Conservation (phyloP, 92 coral and sea anemone genomes). For the Virgularia gustaviana region DNA sequence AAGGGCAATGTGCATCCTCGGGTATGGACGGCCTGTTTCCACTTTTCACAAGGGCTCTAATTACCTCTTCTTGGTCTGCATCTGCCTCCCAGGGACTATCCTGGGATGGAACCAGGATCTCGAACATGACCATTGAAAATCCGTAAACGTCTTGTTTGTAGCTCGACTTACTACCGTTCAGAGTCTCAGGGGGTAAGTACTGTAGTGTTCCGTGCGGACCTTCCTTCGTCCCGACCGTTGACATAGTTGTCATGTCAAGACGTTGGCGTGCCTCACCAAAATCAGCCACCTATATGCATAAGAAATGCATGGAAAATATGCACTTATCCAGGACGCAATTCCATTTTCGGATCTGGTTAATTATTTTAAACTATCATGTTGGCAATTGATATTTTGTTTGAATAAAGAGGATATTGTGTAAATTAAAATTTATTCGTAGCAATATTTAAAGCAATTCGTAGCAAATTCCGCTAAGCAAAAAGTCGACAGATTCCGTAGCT, state of each 20-base stretch:
- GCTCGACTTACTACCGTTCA: slow-evolving; percentile 13
- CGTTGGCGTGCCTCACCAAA: slow-evolving; percentile 16
- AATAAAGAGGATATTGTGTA: no score
- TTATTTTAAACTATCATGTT: no score
- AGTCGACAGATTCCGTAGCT: no score
- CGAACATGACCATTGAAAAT: slow-evolving; percentile 19
- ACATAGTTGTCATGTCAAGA: slow-evolving; percentile 15
- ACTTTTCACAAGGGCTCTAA: slow-evolving; percentile 7
- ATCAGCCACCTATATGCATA: slow-evolving; percentile 5
- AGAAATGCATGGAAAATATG: neutral
- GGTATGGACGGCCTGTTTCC: slow-evolving; percentile 16
- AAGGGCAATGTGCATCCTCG: neutral
- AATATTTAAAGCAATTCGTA: no score
- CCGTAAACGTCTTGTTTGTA: slow-evolving; percentile 4
- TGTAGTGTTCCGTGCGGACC: slow-evolving; percentile 13
- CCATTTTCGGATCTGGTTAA: no score
- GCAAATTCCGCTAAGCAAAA: no score
- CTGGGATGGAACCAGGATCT: slow-evolving; percentile 10
- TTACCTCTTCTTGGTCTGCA: slow-evolving; percentile 17
- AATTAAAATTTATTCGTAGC: no score
- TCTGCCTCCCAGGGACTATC: slow-evolving; percentile 18
- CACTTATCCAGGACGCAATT: no score
- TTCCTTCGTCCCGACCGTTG: slow-evolving; percentile 1
- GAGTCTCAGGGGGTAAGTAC: slow-evolving; percentile 11
- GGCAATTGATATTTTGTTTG: no score